Conservation (phyloP, 2,797 vertebrate species). For the Peromyscus attwateri region DNA sequence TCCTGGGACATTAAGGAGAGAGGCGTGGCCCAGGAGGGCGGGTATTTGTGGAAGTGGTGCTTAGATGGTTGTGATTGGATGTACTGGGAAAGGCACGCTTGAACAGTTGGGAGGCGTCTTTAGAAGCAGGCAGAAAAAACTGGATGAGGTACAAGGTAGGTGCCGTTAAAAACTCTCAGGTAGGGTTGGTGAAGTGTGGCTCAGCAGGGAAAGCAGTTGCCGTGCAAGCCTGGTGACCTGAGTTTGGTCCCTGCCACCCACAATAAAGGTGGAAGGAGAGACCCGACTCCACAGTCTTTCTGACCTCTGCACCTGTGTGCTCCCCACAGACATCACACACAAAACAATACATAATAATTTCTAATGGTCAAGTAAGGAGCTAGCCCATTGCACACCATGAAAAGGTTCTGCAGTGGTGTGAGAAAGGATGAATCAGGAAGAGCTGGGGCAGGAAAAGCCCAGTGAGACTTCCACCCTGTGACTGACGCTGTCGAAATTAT, state of each 20-base stretch:
- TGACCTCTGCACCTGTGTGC: background rate
- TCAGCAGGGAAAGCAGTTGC: background rate
- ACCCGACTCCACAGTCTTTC: background rate
- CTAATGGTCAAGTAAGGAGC: background rate
- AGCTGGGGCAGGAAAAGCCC: background rate
- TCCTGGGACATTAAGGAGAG: background rate
- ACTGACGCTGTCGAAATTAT: slow-evolving; percentile 3
- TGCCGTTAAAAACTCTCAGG: background rate
- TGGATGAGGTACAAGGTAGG: slow-evolving; percentile 13
- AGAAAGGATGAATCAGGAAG: slow-evolving; percentile 39
- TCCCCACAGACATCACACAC: background rate
- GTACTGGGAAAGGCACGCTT: background rate
- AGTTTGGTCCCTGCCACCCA: background rate
- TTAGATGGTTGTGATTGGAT: background rate
- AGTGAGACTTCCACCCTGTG: background rate
- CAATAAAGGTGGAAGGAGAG: background rate
- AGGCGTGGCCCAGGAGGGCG: background rate
- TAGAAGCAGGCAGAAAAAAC: background rate
- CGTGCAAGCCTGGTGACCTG: background rate
- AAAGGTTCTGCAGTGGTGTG: background rate
- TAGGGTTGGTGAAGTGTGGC: background rate
- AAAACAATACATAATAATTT: background rate
- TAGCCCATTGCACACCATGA: slow-evolving; percentile 50
- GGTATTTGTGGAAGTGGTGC: background rate
- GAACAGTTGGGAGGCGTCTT: slow-evolving; percentile 44